Conservation (phyloP, 2,888 invertebrate species). For the Athalia cordata region DNA sequence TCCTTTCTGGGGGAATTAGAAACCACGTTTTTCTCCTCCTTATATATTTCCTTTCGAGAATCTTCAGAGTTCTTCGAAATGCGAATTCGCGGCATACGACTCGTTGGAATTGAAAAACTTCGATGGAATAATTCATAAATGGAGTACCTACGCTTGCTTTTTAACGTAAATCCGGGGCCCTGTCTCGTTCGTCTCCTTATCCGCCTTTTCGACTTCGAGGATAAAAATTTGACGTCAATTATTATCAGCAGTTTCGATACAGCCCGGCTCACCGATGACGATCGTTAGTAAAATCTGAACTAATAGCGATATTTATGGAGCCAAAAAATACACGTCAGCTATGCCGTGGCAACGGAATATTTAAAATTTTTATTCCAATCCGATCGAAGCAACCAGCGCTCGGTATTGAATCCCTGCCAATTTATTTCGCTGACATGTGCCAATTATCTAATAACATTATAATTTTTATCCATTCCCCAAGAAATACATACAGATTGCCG, state of each 20-base stretch:
- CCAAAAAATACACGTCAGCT: not conserved
- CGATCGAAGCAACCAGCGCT: not conserved
- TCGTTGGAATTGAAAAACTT: constrained; percentile 26
- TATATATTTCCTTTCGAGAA: not conserved
- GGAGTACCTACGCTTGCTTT: constrained; percentile 8
- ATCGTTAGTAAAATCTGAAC: too few relatives aligned
- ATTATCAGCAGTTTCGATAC: constrained; percentile 8
- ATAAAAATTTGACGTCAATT: constrained; percentile 6
- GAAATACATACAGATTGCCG: not conserved
- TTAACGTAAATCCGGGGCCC: not conserved
- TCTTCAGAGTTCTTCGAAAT: not conserved
- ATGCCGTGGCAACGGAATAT: too few relatives aligned
- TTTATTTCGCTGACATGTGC: not conserved
- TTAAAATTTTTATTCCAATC: not conserved
- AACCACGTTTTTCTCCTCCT: not conserved
- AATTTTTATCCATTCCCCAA: not conserved
- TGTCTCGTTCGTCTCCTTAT: not conserved
- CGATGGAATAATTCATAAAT: constrained; percentile 23
- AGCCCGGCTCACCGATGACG: not conserved
- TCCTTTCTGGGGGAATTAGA: too few relatives aligned
- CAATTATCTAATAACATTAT: not conserved
- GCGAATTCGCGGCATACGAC: not conserved
- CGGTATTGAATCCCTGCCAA: not conserved
- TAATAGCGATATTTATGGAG: too few relatives aligned
- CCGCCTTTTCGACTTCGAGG: not conserved